A percentile compares a stretch with the other conserved stretches of the same genome.
Evolutionary conservation across 2,888 invertebrate genomes (phyloP).

Genomic region (Trachelus tabidus): DNA sequence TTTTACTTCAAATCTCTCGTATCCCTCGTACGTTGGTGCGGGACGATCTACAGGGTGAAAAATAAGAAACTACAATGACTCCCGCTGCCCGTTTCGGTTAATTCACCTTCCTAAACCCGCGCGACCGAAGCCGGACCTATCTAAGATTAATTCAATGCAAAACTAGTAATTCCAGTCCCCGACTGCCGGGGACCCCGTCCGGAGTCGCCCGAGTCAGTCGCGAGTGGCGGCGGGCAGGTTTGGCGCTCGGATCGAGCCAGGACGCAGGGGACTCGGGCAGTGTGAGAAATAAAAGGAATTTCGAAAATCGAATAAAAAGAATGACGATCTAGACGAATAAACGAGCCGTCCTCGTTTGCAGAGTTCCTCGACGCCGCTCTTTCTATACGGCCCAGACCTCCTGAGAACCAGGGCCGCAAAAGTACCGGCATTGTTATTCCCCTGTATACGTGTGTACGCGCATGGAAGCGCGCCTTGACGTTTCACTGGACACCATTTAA

Average conservation of each 20-base stretch:
- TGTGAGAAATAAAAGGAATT: conserved; percentile 10
- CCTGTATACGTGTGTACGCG: neutral
- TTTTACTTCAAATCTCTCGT: neutral
- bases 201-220: neutral
- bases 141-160: conserved; percentile 11
- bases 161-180: conserved; percentile 11
- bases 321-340: conserved; percentile 11
- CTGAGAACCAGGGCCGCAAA: neutral
- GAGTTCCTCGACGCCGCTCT: neutral
- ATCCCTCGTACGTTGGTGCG: neutral
- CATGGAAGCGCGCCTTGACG: neutral
- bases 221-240: neutral
- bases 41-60: neutral
- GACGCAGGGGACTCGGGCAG: conserved; percentile 3
- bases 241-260: neutral
- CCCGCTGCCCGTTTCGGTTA: neutral
- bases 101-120: neutral
- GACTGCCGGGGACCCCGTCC: neutral
- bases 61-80: neutral
- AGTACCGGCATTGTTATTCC: neutral
- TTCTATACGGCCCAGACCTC: neutral
- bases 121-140: neutral
- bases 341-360: conserved; percentile 1
- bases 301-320: conserved; percentile 6
- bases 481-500: neutral